Percentiles rank a stretch among this genome's conserved stretches.
Conservation (phyloP, 2,888 invertebrate species). For the Rhingia rostrata region DNA sequence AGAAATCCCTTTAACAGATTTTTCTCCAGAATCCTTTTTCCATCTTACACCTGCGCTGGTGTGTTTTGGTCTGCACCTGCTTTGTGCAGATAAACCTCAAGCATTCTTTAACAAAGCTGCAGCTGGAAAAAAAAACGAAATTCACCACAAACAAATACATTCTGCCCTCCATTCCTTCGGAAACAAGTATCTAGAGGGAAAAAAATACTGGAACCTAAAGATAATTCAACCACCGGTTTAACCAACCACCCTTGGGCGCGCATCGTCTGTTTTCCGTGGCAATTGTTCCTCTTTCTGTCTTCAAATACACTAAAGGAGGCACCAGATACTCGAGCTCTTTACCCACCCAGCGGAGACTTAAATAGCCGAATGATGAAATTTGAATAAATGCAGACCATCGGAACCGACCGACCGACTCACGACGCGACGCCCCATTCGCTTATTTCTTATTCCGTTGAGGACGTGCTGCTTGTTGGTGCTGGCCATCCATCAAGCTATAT, state of each 20-base stretch:
- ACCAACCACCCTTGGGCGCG: constrained; percentile 18
- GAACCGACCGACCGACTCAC: no score
- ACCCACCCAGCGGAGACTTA: constrained; percentile 18
- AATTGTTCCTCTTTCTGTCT: constrained; percentile 5
- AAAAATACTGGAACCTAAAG: constrained; percentile 6
- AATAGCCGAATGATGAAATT: constrained; percentile 32
- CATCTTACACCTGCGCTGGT: constrained; percentile 44
- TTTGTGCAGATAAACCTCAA: constrained; percentile 25
- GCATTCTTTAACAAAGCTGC: not conserved
- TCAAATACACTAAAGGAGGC: constrained; percentile 3
- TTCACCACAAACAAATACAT: not conserved
- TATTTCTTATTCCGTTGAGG: not conserved
- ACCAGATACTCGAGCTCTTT: constrained; percentile 16
- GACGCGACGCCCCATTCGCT: not conserved
- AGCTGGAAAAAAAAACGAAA: not conserved
- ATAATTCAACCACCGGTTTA: constrained; percentile 4
- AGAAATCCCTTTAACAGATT: constrained; percentile 21
- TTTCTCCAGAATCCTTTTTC: constrained; percentile 22
- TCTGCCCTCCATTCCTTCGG: not conserved
- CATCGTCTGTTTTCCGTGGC: not conserved
- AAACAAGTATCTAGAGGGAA: not conserved
- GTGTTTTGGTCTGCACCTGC: constrained; percentile 36
- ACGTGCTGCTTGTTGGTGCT: not conserved
- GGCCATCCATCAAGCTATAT: constrained; percentile 47
- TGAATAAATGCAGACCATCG: constrained; percentile 52